Base-by-base conservation (phyloP, 53 echinoderm and acorn worm species). In the Echinarachnius parma region DNA sequence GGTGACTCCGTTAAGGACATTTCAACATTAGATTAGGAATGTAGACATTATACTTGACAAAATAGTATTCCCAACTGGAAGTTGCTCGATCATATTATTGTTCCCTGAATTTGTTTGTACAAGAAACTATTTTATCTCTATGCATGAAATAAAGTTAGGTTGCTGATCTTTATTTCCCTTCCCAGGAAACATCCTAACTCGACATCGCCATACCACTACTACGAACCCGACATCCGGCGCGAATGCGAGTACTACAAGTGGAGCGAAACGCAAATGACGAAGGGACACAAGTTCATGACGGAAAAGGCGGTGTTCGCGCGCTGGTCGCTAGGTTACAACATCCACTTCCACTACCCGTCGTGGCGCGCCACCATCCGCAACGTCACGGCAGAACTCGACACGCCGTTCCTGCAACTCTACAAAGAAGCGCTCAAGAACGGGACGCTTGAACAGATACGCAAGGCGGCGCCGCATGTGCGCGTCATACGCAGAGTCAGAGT, bases 271-370 rank as follows among this genome's bases (percentile, higher is more conserved):
- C 89, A 85, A 50, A 77, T 89, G 63, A 85, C 78, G 20, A 78
- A 69, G 10, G 89, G 89, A 5, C 89, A 89, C 31, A 77, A 81
- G 63, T 89, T 89, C 53, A 81, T 89, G 58, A 89, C 89, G 3
- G 89, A 89, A 66, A 89, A 89, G 61, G 89, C 89, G 22, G 75
- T 89, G 60, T 89, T 89, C 31, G 84, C 89, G 21, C 84, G 89
- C 35, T 89, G 89, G 89, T 85, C 89, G 63, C 85, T 53, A 2
- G 80, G 75, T 32, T 89, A 78, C 81, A 89, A 89, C 61, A 85
- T 89, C 46, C 69, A 81, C 53, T 89, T 89, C 52, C 89, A 65
- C 55, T 84, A 84, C 72, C 89, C 89, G 10, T 81, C 70, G 24
- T 89, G 89, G 89, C 33, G 80, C 14, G 84, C 84, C 1, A 29